These are phyloP conservation scores for Platyscapa corneri DNA, from an alignment of 1,140 invertebrate species.

Conservation along the genomic window DNA sequence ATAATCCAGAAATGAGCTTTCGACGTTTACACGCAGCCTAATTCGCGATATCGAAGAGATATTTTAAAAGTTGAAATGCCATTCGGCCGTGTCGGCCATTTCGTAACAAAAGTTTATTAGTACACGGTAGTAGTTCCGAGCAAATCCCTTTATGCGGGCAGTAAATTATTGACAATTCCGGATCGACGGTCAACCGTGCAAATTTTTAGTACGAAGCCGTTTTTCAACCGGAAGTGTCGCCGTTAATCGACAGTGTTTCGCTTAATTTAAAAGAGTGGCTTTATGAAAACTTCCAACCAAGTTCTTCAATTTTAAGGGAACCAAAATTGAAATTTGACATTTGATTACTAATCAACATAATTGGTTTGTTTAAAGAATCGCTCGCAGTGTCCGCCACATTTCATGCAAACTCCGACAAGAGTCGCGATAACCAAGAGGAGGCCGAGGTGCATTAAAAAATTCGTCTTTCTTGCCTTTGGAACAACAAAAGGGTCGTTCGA, in stretches of 20 bases:
- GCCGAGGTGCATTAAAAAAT: too few species aligned
- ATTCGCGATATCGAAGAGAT: background rate
- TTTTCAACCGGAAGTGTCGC: background rate
- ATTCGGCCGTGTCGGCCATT: background rate
- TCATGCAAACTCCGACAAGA: too few species aligned
- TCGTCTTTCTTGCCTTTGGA: too few species aligned
- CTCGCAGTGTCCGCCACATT: too few species aligned
- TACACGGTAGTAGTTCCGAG: background rate
- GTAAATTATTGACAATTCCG: conserved; percentile 16
- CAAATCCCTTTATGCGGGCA: background rate
- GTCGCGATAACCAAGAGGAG: too few species aligned
- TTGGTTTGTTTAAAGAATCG: too few species aligned
- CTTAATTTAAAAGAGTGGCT: too few species aligned
- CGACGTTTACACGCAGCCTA: background rate
- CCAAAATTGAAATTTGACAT: too few species aligned
- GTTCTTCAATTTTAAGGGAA: too few species aligned
- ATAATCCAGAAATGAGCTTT: background rate
- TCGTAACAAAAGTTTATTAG: conserved; percentile 15
- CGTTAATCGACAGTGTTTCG: background rate
- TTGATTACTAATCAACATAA: too few species aligned
- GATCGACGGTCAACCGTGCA: background rate
- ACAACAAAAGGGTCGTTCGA: too few species aligned
- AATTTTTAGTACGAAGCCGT: background rate
- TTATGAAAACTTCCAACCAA: too few species aligned
- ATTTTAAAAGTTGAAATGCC: conserved; percentile 17